These are phyloP conservation scores for Sinocyclocheilus anophthalmus DNA, from an alignment of 2,113 vertebrate genomes.

Conservation along the genomic window DNA sequence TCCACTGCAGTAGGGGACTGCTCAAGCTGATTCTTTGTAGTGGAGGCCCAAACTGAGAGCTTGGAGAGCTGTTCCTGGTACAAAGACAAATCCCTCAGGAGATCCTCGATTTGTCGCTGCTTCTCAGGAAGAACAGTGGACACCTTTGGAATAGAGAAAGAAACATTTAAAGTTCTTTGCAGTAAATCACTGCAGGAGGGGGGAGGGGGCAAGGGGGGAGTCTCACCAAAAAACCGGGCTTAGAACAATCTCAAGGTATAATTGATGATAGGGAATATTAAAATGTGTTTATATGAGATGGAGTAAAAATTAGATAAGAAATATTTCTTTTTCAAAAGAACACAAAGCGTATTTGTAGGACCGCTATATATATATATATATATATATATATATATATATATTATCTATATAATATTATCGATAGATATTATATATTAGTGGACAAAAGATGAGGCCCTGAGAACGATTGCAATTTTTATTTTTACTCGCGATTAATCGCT, in stretches of 20 bases:
- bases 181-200: not conserved
- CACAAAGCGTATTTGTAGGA: not conserved
- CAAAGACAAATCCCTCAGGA: slow-evolving; percentile 80
- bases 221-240: not conserved
- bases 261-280: too few relatives aligned
- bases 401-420: too few relatives aligned
- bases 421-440: too few relatives aligned
- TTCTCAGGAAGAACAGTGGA: slow-evolving; percentile 88
- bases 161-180: not conserved
- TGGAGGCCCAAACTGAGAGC: slow-evolving; percentile 83
- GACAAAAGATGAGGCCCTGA: too few relatives aligned
- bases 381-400: too few relatives aligned
- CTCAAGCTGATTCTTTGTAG: slow-evolving; percentile 83
- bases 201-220: too few relatives aligned
- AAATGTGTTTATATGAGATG: too few relatives aligned
- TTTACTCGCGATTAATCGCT: too few relatives aligned
- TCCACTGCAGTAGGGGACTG: slow-evolving; percentile 80
- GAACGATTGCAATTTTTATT: too few relatives aligned
- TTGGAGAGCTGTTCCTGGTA: slow-evolving; percentile 82
- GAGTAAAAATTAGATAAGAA: not conserved
- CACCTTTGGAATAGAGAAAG: slow-evolving; percentile 72
- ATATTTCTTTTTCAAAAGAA: not conserved
- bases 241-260: too few relatives aligned
- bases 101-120: slow-evolving; percentile 84
- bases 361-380: too few relatives aligned